These are phyloP conservation scores for Rhinopomastus cyanomelas DNA, from an alignment of 2,113 vertebrate genomes.

Conservation along the genomic window DNA sequence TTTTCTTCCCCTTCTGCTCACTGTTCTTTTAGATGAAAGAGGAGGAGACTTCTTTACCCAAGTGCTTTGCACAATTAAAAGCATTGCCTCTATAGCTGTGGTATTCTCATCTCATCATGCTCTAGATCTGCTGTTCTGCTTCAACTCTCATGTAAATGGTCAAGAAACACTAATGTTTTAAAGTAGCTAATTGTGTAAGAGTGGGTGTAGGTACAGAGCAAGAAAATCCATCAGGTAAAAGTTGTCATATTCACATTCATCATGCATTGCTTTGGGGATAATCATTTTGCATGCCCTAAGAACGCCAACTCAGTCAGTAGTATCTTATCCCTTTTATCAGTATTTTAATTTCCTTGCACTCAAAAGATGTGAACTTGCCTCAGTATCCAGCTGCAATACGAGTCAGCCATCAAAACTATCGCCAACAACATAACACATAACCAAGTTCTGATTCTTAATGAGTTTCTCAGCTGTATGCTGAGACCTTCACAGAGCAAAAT, in stretches of 20 bases:
- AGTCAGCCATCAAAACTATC: background rate
- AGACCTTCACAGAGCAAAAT: background rate
- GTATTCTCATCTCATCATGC: background rate
- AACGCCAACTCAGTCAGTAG: background rate
- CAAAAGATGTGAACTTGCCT: background rate
- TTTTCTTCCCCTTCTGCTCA: background rate
- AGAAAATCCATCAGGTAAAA: background rate
- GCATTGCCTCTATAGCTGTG: fast-evolving
- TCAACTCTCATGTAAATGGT: background rate
- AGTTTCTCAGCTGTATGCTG: fast-evolving
- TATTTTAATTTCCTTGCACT: background rate
- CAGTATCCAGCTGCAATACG: background rate
- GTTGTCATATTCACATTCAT: background rate
- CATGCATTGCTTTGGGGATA: background rate
- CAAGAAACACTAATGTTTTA: background rate
- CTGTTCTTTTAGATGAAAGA: background rate
- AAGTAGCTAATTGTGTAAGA: background rate
- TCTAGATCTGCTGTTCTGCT: background rate
- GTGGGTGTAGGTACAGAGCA: background rate
- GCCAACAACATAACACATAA: background rate
- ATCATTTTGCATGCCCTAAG: fast-evolving
- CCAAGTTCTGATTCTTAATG: background rate
- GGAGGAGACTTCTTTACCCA: background rate
- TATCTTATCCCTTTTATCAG: background rate
- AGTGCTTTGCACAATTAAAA: background rate